A percentile compares a stretch with the other conserved stretches of the same genome.
Evolutionary conservation across 2,888 invertebrate species (phyloP).

Genomic region (Galeruca laticollis): DNA sequence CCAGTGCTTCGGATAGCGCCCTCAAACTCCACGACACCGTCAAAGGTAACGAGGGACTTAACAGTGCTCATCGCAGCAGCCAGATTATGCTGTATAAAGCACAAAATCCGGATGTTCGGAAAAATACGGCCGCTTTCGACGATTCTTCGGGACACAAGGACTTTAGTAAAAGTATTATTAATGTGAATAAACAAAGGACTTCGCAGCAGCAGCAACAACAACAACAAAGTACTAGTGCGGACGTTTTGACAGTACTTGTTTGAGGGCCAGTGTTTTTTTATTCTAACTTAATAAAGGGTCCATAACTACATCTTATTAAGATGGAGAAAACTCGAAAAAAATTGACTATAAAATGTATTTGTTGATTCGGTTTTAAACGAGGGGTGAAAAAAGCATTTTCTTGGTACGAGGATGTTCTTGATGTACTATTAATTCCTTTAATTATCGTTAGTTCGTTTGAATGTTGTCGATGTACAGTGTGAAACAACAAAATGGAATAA

Average conservation of each 20-base stretch:
- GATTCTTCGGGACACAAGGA: slow-evolving; percentile 76
- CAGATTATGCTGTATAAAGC: slow-evolving; percentile 84
- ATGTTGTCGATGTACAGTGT: no score
- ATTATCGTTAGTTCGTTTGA: no score
- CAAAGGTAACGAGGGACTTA: slow-evolving; percentile 62
- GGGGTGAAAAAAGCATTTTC: no score
- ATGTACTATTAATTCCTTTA: no score
- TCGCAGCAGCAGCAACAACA: slow-evolving; percentile 55
- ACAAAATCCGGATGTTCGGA: slow-evolving; percentile 86
- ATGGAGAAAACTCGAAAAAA: background rate
- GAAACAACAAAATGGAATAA: no score
- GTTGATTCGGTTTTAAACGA: no score
- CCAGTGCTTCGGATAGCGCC: slow-evolving; percentile 61
- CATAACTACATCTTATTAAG: slow-evolving; percentile 16
- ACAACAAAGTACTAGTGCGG: slow-evolving; percentile 61
- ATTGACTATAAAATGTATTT: no score
- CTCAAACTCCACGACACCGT: slow-evolving; percentile 59
- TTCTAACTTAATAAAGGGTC: slow-evolving; percentile 22
- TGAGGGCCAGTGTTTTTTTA: slow-evolving; percentile 62
- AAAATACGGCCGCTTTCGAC: slow-evolving; percentile 79
- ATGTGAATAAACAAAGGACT: slow-evolving; percentile 68
- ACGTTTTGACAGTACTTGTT: slow-evolving; percentile 72
- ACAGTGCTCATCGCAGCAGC: slow-evolving; percentile 70
- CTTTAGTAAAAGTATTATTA: slow-evolving; percentile 81
- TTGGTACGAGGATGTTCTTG: no score